Conservation (phyloP, 2,888 invertebrate genomes). For the Diarsia brunnea region DNA sequence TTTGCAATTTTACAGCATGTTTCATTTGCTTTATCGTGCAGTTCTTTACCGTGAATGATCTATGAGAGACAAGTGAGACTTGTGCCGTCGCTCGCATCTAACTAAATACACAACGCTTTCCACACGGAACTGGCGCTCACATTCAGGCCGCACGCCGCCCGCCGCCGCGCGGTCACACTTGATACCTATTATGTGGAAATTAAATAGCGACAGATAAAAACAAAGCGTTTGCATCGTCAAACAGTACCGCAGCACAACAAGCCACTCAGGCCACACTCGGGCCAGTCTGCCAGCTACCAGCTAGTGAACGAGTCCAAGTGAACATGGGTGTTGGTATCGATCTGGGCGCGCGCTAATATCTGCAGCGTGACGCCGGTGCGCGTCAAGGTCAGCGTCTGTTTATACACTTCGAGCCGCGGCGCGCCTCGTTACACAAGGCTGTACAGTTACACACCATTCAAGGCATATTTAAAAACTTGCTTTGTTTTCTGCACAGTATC, state of each 20-base stretch:
- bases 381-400: slow-evolving; percentile 50
- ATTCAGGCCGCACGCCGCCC: slow-evolving; percentile 41
- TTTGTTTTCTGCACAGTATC: slow-evolving; percentile 6
- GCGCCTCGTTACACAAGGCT: slow-evolving; percentile 11
- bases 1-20: background rate
- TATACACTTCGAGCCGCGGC: slow-evolving; percentile 23
- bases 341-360: slow-evolving; percentile 30
- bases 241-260: background rate
- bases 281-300: background rate
- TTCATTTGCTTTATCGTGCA: too few species aligned
- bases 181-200: slow-evolving; percentile 22
- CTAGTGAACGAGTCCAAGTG: background rate
- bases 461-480: background rate
- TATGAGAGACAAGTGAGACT: background rate
- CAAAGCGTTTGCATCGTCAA: slow-evolving; percentile 3
- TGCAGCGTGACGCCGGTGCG: slow-evolving; percentile 34
- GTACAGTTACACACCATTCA: slow-evolving; percentile 1
- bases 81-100: slow-evolving; percentile 1
- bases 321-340: slow-evolving; percentile 37
- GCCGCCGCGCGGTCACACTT: too few species aligned
- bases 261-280: background rate
- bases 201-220: slow-evolving; percentile 16
- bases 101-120: slow-evolving; percentile 66
- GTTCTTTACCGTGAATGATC: background rate
- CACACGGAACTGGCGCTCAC: slow-evolving; percentile 70